Percentiles rank a stretch among this genome's conserved stretches.
Evolutionary conservation across 2,113 vertebrate species (phyloP).

Genomic region (Cisticola juncidis): DNA sequence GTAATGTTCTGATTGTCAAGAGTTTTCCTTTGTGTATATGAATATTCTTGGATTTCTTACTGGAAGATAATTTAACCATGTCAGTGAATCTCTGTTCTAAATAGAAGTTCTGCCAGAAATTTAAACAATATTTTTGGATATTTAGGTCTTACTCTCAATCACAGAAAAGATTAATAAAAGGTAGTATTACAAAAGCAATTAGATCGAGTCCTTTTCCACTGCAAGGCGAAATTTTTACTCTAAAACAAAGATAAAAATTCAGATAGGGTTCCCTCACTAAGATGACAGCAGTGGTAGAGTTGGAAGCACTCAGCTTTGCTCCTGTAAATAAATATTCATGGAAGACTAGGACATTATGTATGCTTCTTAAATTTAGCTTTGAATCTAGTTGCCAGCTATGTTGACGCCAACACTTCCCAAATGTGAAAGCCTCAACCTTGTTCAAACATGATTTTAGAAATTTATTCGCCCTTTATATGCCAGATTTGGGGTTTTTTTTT

Average conservation of each 20-base stretch:
- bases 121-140: neutral
- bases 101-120: neutral
- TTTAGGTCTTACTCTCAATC: neutral
- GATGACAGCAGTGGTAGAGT: neutral
- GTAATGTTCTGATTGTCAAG: neutral
- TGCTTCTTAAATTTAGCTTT: conserved; percentile 24
- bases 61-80: neutral
- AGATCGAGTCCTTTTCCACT: neutral
- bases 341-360: neutral
- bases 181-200: neutral
- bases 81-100: neutral
- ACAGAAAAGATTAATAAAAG: neutral
- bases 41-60: neutral
- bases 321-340: conserved; percentile 16
- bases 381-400: neutral
- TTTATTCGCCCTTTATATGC: neutral
- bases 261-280: neutral
- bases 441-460: neutral
- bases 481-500: neutral
- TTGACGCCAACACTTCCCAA: neutral
- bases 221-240: neutral
- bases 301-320: neutral
- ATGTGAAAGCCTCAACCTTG: neutral
- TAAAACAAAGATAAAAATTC: neutral
- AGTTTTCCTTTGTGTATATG: neutral